These are phyloP conservation scores for Pedetes capensis DNA, from an alignment of 2,113 vertebrate species.

Conservation along the genomic window DNA sequence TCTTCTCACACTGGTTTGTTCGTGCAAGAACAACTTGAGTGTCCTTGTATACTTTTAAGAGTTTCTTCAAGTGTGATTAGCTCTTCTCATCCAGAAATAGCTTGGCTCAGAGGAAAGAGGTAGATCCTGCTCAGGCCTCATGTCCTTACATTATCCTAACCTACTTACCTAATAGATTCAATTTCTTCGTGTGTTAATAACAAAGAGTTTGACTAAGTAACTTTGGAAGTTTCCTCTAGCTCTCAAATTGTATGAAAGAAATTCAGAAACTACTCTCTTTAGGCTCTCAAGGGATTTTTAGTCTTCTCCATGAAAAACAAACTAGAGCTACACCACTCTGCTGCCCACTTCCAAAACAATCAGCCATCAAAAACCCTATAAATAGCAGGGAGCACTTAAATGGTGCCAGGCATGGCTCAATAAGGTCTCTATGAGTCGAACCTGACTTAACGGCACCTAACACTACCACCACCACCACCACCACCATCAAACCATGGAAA, in stretches of 20 bases:
- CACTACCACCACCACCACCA: too few relatives aligned
- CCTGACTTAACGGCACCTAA: too few relatives aligned
- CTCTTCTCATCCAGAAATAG: background rate
- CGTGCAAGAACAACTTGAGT: slow-evolving; percentile 1
- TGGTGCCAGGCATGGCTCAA: too few relatives aligned
- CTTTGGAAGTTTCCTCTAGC: background rate
- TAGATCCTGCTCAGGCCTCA: background rate
- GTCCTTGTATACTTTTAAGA: background rate
- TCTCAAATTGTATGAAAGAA: background rate
- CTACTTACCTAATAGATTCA: background rate
- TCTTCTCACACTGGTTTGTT: background rate
- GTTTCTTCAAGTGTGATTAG: background rate
- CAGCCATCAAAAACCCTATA: too few relatives aligned
- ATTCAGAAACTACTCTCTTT: background rate
- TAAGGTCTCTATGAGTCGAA: too few relatives aligned
- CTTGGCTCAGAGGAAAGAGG: background rate
- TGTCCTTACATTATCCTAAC: background rate
- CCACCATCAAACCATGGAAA: too few relatives aligned
- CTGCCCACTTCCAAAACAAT: too few relatives aligned
- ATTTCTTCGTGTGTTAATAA: background rate
- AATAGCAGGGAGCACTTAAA: too few relatives aligned
- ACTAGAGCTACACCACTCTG: background rate
- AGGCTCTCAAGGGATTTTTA: background rate
- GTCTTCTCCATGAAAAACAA: background rate
- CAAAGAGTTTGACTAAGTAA: background rate